Percentiles rank a stretch among this genome's conserved stretches.
Evolutionary conservation across 2,113 vertebrate genomes (phyloP).

Genomic region (Casuarius casuarius): DNA sequence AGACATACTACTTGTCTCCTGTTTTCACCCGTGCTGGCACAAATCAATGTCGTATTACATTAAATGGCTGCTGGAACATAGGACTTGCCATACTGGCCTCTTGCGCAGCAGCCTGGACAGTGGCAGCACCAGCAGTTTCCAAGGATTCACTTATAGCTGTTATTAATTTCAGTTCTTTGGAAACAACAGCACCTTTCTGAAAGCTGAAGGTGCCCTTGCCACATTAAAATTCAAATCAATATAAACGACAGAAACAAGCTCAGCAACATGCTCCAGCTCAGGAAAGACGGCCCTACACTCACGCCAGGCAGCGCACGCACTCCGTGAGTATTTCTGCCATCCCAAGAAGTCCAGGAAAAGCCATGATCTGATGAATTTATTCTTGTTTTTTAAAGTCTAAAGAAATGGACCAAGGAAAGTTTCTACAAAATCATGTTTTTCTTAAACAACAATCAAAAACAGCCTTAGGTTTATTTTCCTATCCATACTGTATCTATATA

Average conservation of each 20-base stretch:
- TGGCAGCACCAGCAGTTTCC: not conserved
- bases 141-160: slow-evolving; percentile 7
- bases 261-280: not conserved
- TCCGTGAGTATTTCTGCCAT: not conserved
- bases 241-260: not conserved
- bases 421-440: not conserved
- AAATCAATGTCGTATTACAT: not conserved
- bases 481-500: too few relatives aligned
- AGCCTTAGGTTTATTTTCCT: too few relatives aligned
- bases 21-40: not conserved
- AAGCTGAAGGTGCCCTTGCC: slow-evolving; percentile 48
- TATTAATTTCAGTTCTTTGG: not conserved
- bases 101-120: not conserved
- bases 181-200: not conserved
- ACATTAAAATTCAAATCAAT: slow-evolving; percentile 15
- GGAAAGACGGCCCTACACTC: not conserved
- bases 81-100: not conserved
- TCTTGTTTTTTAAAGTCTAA: not conserved
- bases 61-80: not conserved
- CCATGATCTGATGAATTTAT: not conserved
- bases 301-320: not conserved
- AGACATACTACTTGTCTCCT: not conserved
- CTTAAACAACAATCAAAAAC: not conserved
- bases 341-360: not conserved
- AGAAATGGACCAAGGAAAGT: not conserved